Conservation (phyloP, 2,888 invertebrate genomes). For the Hydrotaea cyrtoneurina region DNA sequence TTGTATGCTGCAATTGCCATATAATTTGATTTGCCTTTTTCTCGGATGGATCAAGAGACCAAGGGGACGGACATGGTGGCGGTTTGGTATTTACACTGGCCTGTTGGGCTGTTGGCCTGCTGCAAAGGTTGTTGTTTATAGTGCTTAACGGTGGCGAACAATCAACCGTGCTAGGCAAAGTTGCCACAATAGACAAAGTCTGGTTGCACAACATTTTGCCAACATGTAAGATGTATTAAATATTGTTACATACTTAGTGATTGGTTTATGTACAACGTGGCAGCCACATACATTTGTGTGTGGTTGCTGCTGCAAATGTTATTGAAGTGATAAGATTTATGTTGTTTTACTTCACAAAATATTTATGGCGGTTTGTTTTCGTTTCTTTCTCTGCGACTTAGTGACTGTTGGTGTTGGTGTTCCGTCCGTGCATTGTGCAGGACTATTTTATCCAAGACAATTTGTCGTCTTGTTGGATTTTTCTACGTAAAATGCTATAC, state of each 20-base stretch:
- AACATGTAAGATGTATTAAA: conserved; percentile 38
- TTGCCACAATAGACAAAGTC: conserved; percentile 20
- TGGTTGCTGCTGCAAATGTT: conserved; percentile 46
- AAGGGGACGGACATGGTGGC: too few species aligned
- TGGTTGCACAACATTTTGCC: conserved; percentile 23
- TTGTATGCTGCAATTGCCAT: conserved; percentile 65
- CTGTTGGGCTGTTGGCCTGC: not conserved
- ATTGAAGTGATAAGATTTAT: conserved; percentile 68
- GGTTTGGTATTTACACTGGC: too few species aligned
- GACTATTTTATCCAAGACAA: conserved; percentile 20
- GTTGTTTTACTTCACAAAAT: conserved; percentile 49
- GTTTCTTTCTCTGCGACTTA: not conserved
- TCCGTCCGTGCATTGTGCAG: not conserved
- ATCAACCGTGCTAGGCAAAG: conserved; percentile 13
- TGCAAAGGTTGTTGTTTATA: conserved; percentile 64
- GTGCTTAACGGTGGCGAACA: conserved; percentile 53
- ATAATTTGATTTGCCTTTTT: conserved; percentile 65
- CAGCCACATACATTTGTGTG: not conserved
- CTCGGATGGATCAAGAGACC: not conserved
- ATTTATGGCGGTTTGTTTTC: conserved; percentile 18
- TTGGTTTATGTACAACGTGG: not conserved
- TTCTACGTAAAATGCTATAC: conserved; percentile 15
- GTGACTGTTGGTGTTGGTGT: not conserved
- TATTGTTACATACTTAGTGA: conserved; percentile 30
- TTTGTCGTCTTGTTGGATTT: conserved; percentile 17